These are phyloP conservation scores for Tachina grossa DNA, from an alignment of 2,888 invertebrate species.

Conservation along the genomic window DNA sequence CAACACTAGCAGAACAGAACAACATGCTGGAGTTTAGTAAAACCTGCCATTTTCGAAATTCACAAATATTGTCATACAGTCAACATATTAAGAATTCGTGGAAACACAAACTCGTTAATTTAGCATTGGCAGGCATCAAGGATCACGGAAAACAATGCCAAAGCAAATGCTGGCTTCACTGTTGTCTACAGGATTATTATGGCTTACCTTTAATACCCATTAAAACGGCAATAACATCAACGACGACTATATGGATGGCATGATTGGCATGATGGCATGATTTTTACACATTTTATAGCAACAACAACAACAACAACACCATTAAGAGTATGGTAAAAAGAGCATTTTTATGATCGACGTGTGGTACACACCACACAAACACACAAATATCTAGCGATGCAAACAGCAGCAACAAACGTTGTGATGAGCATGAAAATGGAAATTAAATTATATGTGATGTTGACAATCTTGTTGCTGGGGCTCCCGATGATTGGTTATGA, in stretches of 20 bases:
- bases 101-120: background rate
- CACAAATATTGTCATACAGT: too few relatives aligned
- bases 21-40: too few relatives aligned
- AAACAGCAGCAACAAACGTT: constrained; percentile 33
- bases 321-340: constrained; percentile 31
- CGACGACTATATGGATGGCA: constrained; percentile 37
- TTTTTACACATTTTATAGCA: constrained; percentile 61
- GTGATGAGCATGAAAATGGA: constrained; percentile 34
- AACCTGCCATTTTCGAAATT: too few relatives aligned
- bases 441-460: constrained; percentile 46
- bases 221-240: constrained; percentile 49
- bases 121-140: background rate
- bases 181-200: constrained; percentile 57
- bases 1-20: too few relatives aligned
- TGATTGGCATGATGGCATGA: constrained; percentile 44
- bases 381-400: background rate
- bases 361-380: constrained; percentile 27
- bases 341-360: constrained; percentile 67
- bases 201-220: constrained; percentile 48
- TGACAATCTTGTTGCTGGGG: constrained; percentile 42
- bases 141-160: background rate
- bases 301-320: constrained; percentile 29
- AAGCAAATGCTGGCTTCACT: background rate
- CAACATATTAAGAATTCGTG: too few relatives aligned
- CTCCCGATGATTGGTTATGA: constrained; percentile 51